These are phyloP conservation scores for Macrosoma leucophasiata DNA, from an alignment of 2,888 invertebrate genomes.

Conservation along the genomic window DNA sequence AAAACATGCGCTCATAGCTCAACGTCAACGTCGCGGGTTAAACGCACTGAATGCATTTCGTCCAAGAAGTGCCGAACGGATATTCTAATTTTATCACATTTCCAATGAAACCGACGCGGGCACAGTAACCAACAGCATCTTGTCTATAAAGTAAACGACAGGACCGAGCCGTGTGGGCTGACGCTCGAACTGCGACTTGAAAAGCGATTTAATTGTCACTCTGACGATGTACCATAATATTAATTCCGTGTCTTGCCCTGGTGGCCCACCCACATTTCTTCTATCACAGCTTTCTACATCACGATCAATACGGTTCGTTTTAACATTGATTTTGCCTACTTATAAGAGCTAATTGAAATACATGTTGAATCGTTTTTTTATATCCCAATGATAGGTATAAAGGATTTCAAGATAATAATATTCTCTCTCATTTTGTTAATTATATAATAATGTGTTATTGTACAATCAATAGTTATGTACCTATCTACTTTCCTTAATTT, in stretches of 20 bases:
- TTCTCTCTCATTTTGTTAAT: too few relatives aligned
- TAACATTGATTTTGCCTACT: too few relatives aligned
- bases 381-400: too few relatives aligned
- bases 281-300: too few relatives aligned
- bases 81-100: conserved; percentile 71
- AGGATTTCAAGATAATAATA: too few relatives aligned
- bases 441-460: too few relatives aligned
- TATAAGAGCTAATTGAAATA: too few relatives aligned
- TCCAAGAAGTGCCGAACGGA: conserved; percentile 66
- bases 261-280: conserved; percentile 29
- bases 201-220: conserved; percentile 66
- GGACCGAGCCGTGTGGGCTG: conserved; percentile 53
- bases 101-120: conserved; percentile 66
- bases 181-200: conserved; percentile 44
- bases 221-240: conserved; percentile 42
- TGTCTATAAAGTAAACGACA: conserved; percentile 57
- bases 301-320: too few relatives aligned
- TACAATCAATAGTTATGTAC: too few relatives aligned
- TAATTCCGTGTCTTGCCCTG: conserved; percentile 33
- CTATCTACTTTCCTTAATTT: too few relatives aligned
- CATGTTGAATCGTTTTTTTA: too few relatives aligned
- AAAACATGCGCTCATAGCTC: conserved; percentile 23
- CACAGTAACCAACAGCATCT: conserved; percentile 48
- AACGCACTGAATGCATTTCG: conserved; percentile 59
- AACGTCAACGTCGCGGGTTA: conserved; percentile 32